phyloP scores from a whole-genome alignment of 2,888 invertebrate species.

The Macrosoma leucophasiata region DNA sequence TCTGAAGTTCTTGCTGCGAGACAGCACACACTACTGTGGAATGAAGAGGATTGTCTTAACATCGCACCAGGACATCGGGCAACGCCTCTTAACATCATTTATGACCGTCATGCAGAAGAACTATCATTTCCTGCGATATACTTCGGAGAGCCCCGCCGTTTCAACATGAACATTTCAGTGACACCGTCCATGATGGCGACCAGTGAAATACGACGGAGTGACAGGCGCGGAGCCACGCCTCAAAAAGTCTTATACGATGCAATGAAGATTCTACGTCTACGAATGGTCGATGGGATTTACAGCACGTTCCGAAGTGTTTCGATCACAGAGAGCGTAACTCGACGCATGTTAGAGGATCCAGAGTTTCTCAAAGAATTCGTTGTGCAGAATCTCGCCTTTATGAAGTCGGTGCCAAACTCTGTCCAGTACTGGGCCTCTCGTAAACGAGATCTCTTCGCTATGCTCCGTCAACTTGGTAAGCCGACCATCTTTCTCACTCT shows the following conservation, averaged over 20 bases:
- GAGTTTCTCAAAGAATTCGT: conserved; percentile 35
- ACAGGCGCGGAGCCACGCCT: conserved; percentile 41
- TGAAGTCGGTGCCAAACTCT: conserved; percentile 42
- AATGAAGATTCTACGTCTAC: conserved; percentile 40
- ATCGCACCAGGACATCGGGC: conserved; percentile 34
- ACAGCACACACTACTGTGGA: conserved; percentile 36
- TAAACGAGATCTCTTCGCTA: conserved; percentile 38
- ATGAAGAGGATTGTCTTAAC: conserved; percentile 34
- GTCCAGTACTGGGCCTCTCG: conserved; percentile 41
- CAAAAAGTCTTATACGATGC: conserved; percentile 44
- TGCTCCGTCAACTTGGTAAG: conserved; percentile 37
- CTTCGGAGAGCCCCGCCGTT: conserved; percentile 35
- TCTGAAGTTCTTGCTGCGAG: conserved; percentile 31
- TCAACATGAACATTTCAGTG: conserved; percentile 30
- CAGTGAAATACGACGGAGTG: conserved; percentile 41
- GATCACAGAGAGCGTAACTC: conserved; percentile 29
- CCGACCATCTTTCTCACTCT: conserved; percentile 34
- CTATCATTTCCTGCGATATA: conserved; percentile 49
- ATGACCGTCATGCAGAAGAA: conserved; percentile 46
- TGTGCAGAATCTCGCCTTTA: conserved; percentile 36
- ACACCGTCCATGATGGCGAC: conserved; percentile 42
- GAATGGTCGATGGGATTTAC: conserved; percentile 28
- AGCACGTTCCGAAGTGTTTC: conserved; percentile 31
- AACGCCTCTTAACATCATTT: conserved; percentile 36
- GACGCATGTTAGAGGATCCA: conserved; percentile 31